Percentiles rank a stretch among this genome's conserved stretches.
These are phyloP conservation scores for Xestia ashworthii DNA, from an alignment of 2,888 invertebrate species.

Conservation along the genomic window DNA sequence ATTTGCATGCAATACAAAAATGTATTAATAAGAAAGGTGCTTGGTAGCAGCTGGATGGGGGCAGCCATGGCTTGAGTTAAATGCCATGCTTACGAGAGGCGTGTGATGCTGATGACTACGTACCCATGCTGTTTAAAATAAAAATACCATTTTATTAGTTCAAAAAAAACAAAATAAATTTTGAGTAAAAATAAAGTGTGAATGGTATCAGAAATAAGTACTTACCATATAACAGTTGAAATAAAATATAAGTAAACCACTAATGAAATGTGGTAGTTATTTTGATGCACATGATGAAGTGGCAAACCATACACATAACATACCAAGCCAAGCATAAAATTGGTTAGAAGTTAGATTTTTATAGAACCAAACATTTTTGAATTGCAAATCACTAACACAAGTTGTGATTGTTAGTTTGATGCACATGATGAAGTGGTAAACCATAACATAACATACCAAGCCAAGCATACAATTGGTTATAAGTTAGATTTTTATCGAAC, in stretches of 20 bases:
- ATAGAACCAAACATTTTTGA: background rate
- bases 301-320: slow-evolving; percentile 24
- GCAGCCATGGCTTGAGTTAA: slow-evolving; percentile 3
- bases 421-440: too few species aligned
- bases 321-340: slow-evolving; percentile 25
- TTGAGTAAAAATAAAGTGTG: background rate
- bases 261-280: background rate
- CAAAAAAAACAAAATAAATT: background rate
- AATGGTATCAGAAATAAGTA: slow-evolving; percentile 15
- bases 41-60: background rate
- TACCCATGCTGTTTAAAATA: background rate
- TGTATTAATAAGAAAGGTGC: slow-evolving; percentile 1
- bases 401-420: too few species aligned
- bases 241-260: background rate
- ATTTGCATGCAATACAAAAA: slow-evolving; percentile 18
- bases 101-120: background rate
- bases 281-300: slow-evolving; percentile 7
- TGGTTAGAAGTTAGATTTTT: background rate
- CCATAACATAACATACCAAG: too few species aligned
- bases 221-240: slow-evolving; percentile 31
- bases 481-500: too few species aligned
- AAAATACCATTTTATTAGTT: background rate
- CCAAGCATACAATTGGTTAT: too few species aligned
- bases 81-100: background rate
- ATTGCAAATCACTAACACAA: background rate